These are phyloP conservation scores for Microhierax caerulescens DNA, from an alignment of 2,797 vertebrate genomes.

Conservation along the genomic window DNA sequence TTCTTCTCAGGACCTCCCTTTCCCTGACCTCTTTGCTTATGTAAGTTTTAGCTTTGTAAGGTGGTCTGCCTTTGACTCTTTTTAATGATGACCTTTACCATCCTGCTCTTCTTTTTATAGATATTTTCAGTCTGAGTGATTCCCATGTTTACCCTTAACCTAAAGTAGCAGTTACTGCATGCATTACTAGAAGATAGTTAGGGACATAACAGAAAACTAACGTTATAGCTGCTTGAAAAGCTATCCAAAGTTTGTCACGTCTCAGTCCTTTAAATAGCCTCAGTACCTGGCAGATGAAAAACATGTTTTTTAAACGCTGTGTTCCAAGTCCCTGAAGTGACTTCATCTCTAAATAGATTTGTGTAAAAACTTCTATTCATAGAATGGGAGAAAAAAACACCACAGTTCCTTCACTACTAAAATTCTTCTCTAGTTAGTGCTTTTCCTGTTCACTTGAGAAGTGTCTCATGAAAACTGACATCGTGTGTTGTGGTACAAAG, in stretches of 20 bases:
- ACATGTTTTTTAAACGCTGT: slow-evolving; percentile 27
- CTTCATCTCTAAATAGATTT: neutral
- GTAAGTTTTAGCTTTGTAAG: neutral
- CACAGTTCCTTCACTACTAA: neutral
- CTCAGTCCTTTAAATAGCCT: slow-evolving; percentile 24
- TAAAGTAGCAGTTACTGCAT: neutral
- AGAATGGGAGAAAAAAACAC: neutral
- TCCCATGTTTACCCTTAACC: neutral
- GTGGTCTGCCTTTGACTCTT: neutral
- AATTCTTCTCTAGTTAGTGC: neutral
- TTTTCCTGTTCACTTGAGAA: neutral
- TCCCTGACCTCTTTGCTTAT: neutral
- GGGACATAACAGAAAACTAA: neutral
- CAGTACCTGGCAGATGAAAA: neutral
- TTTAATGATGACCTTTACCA: neutral
- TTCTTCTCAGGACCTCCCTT: neutral
- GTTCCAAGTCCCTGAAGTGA: neutral
- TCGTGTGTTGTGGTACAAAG: neutral
- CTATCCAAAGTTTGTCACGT: neutral
- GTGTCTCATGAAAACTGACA: neutral
- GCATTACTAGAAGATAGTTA: neutral
- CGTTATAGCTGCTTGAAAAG: neutral
- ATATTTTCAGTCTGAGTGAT: neutral
- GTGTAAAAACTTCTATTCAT: neutral
- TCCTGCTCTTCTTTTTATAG: neutral